Evolutionary conservation across 2,113 vertebrate species (phyloP).

Genomic region (Ceyx cyanopectus): DNA sequence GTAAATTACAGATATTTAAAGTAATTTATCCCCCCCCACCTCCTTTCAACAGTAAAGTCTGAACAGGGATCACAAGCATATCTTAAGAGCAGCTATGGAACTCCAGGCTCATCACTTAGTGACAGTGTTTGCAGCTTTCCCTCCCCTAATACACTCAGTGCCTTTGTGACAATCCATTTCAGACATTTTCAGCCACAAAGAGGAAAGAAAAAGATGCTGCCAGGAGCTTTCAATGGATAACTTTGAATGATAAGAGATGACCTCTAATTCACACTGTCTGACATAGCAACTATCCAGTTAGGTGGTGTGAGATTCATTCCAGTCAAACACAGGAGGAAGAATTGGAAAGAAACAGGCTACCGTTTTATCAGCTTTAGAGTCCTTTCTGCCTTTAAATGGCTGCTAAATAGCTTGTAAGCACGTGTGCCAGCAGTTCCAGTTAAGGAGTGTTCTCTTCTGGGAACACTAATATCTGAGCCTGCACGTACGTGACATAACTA

Average conservation of each 20-base stretch:
- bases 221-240: not conserved
- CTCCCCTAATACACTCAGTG: not conserved
- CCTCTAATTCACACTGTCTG: not conserved
- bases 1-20: not conserved
- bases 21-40: not conserved
- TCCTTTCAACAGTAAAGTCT: not conserved
- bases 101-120: not conserved
- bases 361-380: not conserved
- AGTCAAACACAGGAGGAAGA: not conserved
- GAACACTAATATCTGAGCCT: not conserved
- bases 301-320: not conserved
- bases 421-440: not conserved
- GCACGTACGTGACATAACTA: accelerated
- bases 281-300: not conserved
- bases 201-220: not conserved
- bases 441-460: not conserved
- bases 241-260: not conserved
- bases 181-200: not conserved
- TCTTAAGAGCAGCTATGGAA: not conserved
- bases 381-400: not conserved
- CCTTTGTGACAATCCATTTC: not conserved
- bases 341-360: not conserved
- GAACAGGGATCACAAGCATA: not conserved
- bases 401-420: not conserved
- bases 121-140: not conserved